Evolutionary conservation across 1,140 invertebrate species (phyloP).

Genomic region (Zaprionus taronus): DNA sequence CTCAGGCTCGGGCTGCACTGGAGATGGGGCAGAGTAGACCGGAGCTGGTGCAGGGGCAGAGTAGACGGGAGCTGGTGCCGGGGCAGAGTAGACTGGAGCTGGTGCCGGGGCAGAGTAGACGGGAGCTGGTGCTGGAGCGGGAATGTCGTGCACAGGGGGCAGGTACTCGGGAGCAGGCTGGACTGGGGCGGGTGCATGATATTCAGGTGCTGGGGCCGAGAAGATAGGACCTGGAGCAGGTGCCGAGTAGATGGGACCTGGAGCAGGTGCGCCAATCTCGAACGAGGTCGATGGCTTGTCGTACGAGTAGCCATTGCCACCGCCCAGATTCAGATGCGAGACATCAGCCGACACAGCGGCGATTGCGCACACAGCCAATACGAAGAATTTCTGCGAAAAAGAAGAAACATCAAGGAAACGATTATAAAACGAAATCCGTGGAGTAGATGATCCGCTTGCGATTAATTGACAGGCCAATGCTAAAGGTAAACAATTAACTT

Average conservation of each 20-base stretch:
- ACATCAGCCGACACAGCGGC: constrained; percentile 73
- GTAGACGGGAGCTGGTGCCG: constrained; percentile 48
- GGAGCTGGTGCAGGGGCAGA: constrained; percentile 45
- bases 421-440: constrained; percentile 26
- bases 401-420: constrained; percentile 5
- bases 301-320: constrained; percentile 71
- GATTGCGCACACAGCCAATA: constrained; percentile 73
- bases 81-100: constrained; percentile 53
- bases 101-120: constrained; percentile 54
- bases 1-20: constrained; percentile 47
- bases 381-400: constrained; percentile 73
- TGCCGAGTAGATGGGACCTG: constrained; percentile 34
- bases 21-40: constrained; percentile 31
- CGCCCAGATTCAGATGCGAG: constrained; percentile 66
- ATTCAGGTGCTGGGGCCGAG: constrained; percentile 47
- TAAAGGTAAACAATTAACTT: constrained; percentile 37
- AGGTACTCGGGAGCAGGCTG: constrained; percentile 41
- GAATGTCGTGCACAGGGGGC: constrained; percentile 57
- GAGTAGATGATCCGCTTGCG: constrained; percentile 17
- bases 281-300: constrained; percentile 65
- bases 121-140: constrained; percentile 46
- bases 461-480: constrained; percentile 56
- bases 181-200: constrained; percentile 30
- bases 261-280: constrained; percentile 52
- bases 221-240: constrained; percentile 49